Conservation (phyloP, 2,797 vertebrate species). For the Takifugu rubripes region DNA sequence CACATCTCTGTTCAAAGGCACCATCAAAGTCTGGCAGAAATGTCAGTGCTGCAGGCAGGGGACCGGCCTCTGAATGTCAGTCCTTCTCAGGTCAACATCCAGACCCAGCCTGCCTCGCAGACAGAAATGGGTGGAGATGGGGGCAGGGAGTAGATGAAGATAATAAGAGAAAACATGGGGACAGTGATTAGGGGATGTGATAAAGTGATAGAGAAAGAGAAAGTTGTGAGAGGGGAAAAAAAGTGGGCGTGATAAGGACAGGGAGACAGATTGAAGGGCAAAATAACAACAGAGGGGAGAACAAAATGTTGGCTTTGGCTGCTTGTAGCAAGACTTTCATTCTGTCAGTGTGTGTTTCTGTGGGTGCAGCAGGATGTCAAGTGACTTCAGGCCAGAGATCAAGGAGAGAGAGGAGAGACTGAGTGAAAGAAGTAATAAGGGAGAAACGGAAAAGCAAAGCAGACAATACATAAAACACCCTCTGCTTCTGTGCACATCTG, state of each 20-base stretch:
- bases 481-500: conserved; percentile 14
- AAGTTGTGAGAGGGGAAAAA: conserved; percentile 2
- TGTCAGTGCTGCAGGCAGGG: conserved; percentile 79
- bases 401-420: conserved; percentile 22
- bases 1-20: conserved; percentile 80
- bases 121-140: conserved; percentile 26
- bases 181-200: conserved; percentile 60
- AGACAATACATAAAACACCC: conserved; percentile 25
- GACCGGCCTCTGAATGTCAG: conserved; percentile 78
- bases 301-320: conserved; percentile 38
- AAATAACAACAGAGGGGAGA: conserved; percentile 35
- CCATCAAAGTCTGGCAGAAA: conserved; percentile 82
- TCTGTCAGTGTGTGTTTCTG: conserved; percentile 46
- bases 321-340: conserved; percentile 39
- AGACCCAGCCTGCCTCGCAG: conserved; percentile 61
- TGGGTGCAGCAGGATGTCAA: conserved; percentile 52
- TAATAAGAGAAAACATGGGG: conserved; percentile 52
- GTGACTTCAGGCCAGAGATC: conserved; percentile 50
- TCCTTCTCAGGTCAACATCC: conserved; percentile 75
- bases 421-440: conserved; percentile 35
- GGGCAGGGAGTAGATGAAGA: conserved; percentile 43
- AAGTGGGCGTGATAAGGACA: conserved; percentile 6
- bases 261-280: conserved; percentile 16
- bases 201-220: conserved; percentile 37
- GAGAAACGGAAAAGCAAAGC: conserved; percentile 26